Evolutionary conservation across 2,888 invertebrate species (phyloP).

Genomic region (Elgonia sp.): DNA sequence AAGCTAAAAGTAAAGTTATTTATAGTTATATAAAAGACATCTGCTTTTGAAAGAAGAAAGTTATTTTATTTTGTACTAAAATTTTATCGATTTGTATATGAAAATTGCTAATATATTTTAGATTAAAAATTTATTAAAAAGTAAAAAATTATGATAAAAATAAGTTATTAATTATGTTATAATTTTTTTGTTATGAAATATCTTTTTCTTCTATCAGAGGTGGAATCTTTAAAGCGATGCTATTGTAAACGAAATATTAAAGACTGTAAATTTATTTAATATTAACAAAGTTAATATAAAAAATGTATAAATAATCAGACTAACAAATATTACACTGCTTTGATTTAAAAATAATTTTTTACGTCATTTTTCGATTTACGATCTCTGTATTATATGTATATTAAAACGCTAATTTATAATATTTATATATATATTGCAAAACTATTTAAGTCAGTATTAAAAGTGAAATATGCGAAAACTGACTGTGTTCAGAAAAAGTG

Average conservation of each 20-base stretch:
- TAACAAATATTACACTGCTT: not conserved
- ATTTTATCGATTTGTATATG: too few species aligned
- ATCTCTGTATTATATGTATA: conserved; percentile 63
- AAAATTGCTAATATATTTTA: too few species aligned
- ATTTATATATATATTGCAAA: not conserved
- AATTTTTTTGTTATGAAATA: too few species aligned
- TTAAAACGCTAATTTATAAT: conserved; percentile 50
- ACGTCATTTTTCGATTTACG: conserved; percentile 24
- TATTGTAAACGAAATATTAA: conserved; percentile 28
- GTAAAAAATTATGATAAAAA: too few species aligned
- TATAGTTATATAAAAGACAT: too few species aligned
- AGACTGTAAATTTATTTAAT: conserved; percentile 52
- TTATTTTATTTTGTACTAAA: too few species aligned
- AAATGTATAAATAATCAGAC: conserved; percentile 35
- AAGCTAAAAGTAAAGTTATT: conserved; percentile 29
- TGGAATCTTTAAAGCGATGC: conserved; percentile 37
- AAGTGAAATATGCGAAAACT: conserved; percentile 22
- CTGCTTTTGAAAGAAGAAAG: too few species aligned
- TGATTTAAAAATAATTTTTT: conserved; percentile 2
- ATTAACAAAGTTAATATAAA: conserved; percentile 49
- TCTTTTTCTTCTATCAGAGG: too few species aligned
- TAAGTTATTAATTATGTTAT: too few species aligned
- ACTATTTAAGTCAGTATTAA: conserved; percentile 47
- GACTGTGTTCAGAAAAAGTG: conserved; percentile 47
- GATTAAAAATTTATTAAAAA: too few species aligned